Conservation (phyloP, 2,797 vertebrate species). For the Decapterus maruadsi region DNA sequence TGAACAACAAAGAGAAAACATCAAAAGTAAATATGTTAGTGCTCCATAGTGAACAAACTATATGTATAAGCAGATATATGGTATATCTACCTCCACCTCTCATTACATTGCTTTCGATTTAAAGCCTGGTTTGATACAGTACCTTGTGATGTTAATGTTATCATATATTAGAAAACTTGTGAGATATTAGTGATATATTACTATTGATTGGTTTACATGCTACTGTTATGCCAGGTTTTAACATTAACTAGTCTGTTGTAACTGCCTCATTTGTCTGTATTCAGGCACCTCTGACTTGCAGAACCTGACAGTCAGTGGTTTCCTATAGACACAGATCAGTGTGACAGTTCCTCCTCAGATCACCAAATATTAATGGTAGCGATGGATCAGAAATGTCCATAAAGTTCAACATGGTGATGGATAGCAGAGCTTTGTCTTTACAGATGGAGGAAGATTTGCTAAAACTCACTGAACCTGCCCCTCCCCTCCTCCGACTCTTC, state of each 20-base stretch:
- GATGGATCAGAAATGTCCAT: neutral
- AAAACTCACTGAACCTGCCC: constrained; percentile 58
- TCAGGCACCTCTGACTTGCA: neutral
- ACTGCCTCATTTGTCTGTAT: neutral
- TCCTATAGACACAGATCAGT: neutral
- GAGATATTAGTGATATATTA: too few species aligned
- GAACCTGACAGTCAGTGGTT: neutral
- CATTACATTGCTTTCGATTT: neutral
- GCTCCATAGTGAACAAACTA: neutral
- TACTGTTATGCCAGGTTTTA: neutral
- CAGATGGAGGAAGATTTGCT: constrained; percentile 14
- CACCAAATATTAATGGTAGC: neutral
- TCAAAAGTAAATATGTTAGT: neutral
- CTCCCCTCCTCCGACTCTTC: neutral
- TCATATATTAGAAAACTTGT: too few species aligned
- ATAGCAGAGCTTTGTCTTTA: constrained; percentile 31
- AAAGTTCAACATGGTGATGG: constrained; percentile 30
- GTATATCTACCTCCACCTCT: neutral
- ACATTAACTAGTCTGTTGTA: neutral
- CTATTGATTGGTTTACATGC: neutral
- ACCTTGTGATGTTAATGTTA: neutral
- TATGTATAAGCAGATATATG: too few species aligned
- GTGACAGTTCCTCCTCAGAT: neutral
- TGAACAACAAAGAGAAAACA: neutral
- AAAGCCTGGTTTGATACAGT: neutral